Base-by-base conservation (phyloP, 1,140 invertebrate species). In the Ostrea denselamellosa region DNA sequence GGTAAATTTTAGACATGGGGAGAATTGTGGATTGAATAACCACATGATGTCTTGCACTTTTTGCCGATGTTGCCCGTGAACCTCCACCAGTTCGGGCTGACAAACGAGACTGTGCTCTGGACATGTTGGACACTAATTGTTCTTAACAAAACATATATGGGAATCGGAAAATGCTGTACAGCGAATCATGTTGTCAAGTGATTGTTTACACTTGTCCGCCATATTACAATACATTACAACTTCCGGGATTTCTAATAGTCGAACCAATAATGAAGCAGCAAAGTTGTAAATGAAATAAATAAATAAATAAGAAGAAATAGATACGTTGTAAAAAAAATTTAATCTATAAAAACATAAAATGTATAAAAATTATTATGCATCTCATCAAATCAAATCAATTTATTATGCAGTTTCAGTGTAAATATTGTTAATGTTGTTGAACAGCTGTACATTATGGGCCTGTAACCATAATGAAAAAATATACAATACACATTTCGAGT, bases 141-240 rank as follows among this genome's bases (percentile, higher is more conserved):
- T 19, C 14, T 65, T 83, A 34, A 53, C 7, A 19, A 52, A 54
- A 17, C 5, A 83, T 83, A 9, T 19, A 8, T 65, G 7, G 28
- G 12, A 58, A 85, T 44, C 28, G 34, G 10, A 3, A 22, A 8
- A 28, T 58, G 8, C 22, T 65, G 34, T 7, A 28, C 53, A 44
- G 25, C 53, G 19, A 44, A 71, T 34, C 17, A 51, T 65, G 88
- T 89, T 81, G 88, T 85, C 83, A 89, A 53, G 88, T 82, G 56
- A 22, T 89, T 89, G 88, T 89, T 89, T 89, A 89, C 88, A 89
- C 85, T 77, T 51, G 19, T 71, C 65, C 85, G 85, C 85, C 85
- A 86, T 86, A 77, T 86, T 86, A 68, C 17, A 54, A 54, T 68
- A 81, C 22, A 81, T 44, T 51, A 22, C 71, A 17, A 86, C 68